Evolutionary conservation across 2,888 invertebrate species (phyloP).

Genomic region (Erpobdella octoculata): DNA sequence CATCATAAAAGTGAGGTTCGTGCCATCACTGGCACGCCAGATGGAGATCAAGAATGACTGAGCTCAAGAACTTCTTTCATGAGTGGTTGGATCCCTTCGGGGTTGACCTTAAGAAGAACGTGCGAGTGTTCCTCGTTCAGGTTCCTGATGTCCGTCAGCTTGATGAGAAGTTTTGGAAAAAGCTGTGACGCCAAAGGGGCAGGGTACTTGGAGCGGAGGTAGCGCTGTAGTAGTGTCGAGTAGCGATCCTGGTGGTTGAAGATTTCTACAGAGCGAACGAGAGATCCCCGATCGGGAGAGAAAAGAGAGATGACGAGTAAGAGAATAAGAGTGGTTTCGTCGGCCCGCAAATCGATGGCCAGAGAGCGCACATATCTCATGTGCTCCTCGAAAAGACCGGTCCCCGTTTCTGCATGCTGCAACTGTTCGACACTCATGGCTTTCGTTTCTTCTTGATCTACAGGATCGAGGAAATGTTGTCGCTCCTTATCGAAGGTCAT

Average conservation of each 20-base stretch:
- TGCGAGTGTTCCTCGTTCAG: slow-evolving; percentile 84
- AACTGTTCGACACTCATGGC: slow-evolving; percentile 80
- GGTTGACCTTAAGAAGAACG: slow-evolving; percentile 86
- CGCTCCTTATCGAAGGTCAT: slow-evolving; percentile 84
- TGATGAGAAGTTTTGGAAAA: slow-evolving; percentile 65
- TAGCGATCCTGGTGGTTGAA: slow-evolving; percentile 50
- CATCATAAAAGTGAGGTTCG: background rate
- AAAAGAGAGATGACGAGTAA: slow-evolving; percentile 85
- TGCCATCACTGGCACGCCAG: too few species aligned
- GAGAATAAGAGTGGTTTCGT: slow-evolving; percentile 84
- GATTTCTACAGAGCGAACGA: slow-evolving; percentile 52
- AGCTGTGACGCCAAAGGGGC: slow-evolving; percentile 43
- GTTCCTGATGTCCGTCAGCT: slow-evolving; percentile 80
- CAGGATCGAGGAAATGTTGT: slow-evolving; percentile 71
- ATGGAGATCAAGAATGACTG: slow-evolving; percentile 23
- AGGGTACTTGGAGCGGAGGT: slow-evolving; percentile 48
- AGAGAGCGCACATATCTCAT: slow-evolving; percentile 54
- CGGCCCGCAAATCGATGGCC: slow-evolving; percentile 72
- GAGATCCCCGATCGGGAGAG: slow-evolving; percentile 69
- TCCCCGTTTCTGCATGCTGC: slow-evolving; percentile 58
- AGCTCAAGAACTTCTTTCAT: slow-evolving; percentile 91
- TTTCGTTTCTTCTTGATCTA: slow-evolving; percentile 57
- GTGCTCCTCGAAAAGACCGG: slow-evolving; percentile 50
- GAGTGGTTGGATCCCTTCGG: slow-evolving; percentile 80
- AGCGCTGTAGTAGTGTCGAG: slow-evolving; percentile 47